Evolutionary conservation across 2,888 invertebrate genomes (phyloP).

Genomic region (Pteria penguin): DNA sequence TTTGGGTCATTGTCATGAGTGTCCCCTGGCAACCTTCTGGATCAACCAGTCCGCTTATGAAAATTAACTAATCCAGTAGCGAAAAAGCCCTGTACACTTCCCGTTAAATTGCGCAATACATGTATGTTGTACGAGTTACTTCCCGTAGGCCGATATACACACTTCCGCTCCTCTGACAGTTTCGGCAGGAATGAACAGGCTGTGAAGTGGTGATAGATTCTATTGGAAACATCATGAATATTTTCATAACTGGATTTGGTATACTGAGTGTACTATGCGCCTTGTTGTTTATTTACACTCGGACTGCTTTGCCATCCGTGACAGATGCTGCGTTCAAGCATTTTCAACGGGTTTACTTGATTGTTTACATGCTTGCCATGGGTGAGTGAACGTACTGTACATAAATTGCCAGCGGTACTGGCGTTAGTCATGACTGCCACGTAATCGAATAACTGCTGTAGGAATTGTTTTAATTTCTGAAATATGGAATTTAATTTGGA

Average conservation of each 20-base stretch:
- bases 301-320: constrained; percentile 70
- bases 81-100: too few relatives aligned
- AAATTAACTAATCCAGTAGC: too few relatives aligned
- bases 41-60: too few relatives aligned
- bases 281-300: constrained; percentile 78
- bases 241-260: constrained; percentile 74
- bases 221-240: constrained; percentile 63
- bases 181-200: neutral
- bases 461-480: too few relatives aligned
- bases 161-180: neutral
- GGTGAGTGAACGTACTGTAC: constrained; percentile 77
- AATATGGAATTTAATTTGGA: too few relatives aligned
- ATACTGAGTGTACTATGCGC: constrained; percentile 75
- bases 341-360: constrained; percentile 81
- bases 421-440: too few relatives aligned
- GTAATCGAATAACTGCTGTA: too few relatives aligned
- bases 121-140: constrained; percentile 5
- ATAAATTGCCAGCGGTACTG: too few relatives aligned
- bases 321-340: constrained; percentile 77
- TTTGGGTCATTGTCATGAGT: too few relatives aligned
- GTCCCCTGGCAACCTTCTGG: too few relatives aligned
- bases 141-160: neutral
- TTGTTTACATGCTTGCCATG: constrained; percentile 81
- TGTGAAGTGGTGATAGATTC: neutral
- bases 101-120: too few relatives aligned